Evolutionary conservation across 2,888 invertebrate genomes (phyloP).

Genomic region (Malthinus seriepunctatus): DNA sequence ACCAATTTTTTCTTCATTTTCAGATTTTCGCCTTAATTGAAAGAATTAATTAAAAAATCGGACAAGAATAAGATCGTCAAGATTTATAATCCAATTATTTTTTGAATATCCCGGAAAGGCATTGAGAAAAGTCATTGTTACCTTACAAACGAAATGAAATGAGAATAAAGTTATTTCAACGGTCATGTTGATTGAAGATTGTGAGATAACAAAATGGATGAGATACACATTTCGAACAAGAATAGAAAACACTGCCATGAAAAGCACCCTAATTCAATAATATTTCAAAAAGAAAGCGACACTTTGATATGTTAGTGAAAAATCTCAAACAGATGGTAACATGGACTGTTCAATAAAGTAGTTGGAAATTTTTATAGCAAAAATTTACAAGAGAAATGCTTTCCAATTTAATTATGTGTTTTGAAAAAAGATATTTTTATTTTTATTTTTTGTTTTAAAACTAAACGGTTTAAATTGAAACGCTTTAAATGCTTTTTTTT

Average conservation of each 20-base stretch:
- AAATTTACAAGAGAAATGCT: not conserved
- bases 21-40: not conserved
- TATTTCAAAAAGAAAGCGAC: conserved; percentile 21
- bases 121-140: conserved; percentile 12
- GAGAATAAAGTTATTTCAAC: conserved; percentile 15
- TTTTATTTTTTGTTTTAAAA: conserved; percentile 1
- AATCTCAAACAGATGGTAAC: conserved; percentile 39
- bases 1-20: not conserved
- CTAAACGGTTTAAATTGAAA: not conserved
- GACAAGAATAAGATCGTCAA: conserved; percentile 3
- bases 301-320: conserved; percentile 33
- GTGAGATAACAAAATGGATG: conserved; percentile 19
- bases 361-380: conserved; percentile 28
- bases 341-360: conserved; percentile 43
- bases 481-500: not conserved
- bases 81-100: conserved; percentile 38
- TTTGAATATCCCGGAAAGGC: conserved; percentile 30
- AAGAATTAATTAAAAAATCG: not conserved
- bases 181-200: conserved; percentile 15
- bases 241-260: conserved; percentile 21
- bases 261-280: conserved; percentile 22
- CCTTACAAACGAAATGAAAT: conserved; percentile 19
- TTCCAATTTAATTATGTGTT: not conserved
- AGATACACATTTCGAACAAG: conserved; percentile 12
- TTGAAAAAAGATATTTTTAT: not conserved